Conservation (phyloP, 2,888 invertebrate genomes). For the Campaea margaritaria region DNA sequence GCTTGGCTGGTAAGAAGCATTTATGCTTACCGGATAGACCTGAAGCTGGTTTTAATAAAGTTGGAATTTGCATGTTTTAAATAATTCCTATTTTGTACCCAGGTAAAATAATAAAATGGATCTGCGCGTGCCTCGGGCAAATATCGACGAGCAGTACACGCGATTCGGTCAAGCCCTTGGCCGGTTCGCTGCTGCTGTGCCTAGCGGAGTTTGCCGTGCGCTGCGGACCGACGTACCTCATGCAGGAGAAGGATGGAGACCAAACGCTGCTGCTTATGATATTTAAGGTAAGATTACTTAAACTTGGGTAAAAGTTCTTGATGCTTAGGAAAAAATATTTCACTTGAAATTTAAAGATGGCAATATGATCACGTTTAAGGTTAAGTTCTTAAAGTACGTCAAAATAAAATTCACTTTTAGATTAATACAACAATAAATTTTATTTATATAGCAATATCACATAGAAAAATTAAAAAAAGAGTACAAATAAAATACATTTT, state of each 20-base stretch:
- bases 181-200: conserved; percentile 93
- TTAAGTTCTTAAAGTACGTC: neutral
- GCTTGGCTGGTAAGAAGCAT: conserved; percentile 86
- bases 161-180: conserved; percentile 87
- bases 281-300: conserved; percentile 85
- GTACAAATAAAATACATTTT: conserved; percentile 41
- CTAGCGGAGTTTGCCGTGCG: conserved; percentile 97
- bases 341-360: too few species aligned
- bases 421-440: conserved; percentile 30
- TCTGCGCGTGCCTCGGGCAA: conserved; percentile 82
- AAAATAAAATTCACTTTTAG: conserved; percentile 17
- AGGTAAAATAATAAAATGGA: conserved; percentile 85
- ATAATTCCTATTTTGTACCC: conserved; percentile 38
- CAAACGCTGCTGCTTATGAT: conserved; percentile 87
- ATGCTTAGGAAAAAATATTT: neutral
- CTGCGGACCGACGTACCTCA: conserved; percentile 88
- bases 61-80: neutral
- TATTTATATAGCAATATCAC: conserved; percentile 25
- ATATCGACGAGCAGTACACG: conserved; percentile 82
- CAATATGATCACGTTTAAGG: too few species aligned
- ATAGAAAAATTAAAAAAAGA: conserved; percentile 40
- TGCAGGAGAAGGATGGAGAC: conserved; percentile 81
- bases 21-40: neutral
- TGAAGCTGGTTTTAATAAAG: too few species aligned
- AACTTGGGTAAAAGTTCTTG: too few species aligned